Conservation (phyloP, 2,113 vertebrate species). For the Lynx canadensis region DNA sequence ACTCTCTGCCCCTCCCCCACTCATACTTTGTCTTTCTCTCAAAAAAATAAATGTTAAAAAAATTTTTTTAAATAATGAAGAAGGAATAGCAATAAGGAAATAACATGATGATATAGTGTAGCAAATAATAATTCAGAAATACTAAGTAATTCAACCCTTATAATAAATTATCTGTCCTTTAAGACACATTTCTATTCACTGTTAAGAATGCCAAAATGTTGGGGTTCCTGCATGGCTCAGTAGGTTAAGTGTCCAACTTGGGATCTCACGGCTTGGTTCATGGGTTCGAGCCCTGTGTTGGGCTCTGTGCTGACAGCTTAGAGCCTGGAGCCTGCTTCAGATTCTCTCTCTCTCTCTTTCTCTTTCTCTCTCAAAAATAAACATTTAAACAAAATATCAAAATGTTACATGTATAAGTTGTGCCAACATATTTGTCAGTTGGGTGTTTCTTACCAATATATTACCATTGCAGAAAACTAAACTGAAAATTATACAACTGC, state of each 20-base stretch:
- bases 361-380: too few species aligned
- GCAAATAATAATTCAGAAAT: background rate
- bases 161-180: background rate
- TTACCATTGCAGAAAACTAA: background rate
- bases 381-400: background rate
- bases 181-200: background rate
- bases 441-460: background rate
- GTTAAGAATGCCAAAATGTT: background rate
- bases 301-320: too few species aligned
- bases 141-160: background rate
- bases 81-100: background rate
- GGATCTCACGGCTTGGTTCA: too few species aligned
- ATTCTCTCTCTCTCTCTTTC: too few species aligned
- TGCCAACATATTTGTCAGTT: background rate
- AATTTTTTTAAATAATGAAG: too few species aligned
- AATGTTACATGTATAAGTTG: background rate
- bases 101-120: background rate
- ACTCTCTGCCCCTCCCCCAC: too few species aligned
- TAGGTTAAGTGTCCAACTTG: too few species aligned
- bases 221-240: too few species aligned
- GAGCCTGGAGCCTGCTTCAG: too few species aligned
- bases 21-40: too few species aligned
- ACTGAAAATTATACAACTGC: background rate
- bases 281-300: too few species aligned
- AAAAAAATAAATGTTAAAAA: too few species aligned